Evolutionary conservation across 2,888 invertebrate genomes (phyloP).

Genomic region (Copidosoma aretas): DNA sequence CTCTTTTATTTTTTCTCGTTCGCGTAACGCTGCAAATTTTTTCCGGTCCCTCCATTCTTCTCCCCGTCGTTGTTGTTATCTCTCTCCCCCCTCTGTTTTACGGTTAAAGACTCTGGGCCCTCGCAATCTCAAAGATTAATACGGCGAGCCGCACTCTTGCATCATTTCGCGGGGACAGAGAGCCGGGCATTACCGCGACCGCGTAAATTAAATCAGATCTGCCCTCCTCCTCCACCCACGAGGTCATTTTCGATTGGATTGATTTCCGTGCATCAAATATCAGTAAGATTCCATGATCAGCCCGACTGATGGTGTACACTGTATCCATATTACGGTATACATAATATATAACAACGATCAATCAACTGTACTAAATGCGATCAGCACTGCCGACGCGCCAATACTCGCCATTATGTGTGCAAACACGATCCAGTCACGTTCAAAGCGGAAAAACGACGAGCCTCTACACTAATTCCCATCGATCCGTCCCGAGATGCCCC

Average conservation of each 20-base stretch:
- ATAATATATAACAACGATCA: too few relatives aligned
- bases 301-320: too few relatives aligned
- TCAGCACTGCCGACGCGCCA: slow-evolving; percentile 8
- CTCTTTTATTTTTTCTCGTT: not conserved
- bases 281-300: too few relatives aligned
- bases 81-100: slow-evolving; percentile 4
- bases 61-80: not conserved
- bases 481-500: not conserved
- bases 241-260: too few relatives aligned
- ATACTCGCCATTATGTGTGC: not conserved
- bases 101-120: slow-evolving; percentile 21
- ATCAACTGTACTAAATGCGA: slow-evolving; percentile 1
- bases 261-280: too few relatives aligned
- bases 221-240: too few relatives aligned
- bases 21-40: slow-evolving; percentile 25
- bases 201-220: too few relatives aligned
- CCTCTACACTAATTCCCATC: slow-evolving; percentile 7
- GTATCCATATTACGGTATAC: too few relatives aligned
- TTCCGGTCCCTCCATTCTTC: slow-evolving; percentile 1
- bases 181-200: too few relatives aligned
- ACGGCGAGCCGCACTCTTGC: not conserved
- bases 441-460: not conserved
- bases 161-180: not conserved
- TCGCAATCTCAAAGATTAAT: slow-evolving; percentile 32
- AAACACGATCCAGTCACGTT: not conserved